phyloP scores from a whole-genome alignment of 2,888 invertebrate genomes.

The Harmothoe impar region DNA sequence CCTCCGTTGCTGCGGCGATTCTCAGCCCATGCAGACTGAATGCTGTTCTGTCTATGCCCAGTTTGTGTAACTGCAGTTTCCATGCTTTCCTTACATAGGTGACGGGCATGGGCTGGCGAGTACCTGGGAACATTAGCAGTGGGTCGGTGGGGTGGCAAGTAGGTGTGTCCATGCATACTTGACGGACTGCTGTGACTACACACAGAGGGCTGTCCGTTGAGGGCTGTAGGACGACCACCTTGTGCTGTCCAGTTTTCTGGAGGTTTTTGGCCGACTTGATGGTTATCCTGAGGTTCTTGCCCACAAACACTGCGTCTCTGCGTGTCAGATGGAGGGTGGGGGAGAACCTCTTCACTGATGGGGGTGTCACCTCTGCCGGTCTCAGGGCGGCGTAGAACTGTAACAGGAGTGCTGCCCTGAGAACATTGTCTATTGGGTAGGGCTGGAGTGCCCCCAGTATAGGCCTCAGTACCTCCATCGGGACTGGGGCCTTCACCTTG shows the following conservation, averaged over 20 bases:
- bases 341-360: not conserved
- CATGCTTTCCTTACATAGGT: not conserved
- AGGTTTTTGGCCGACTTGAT: not conserved
- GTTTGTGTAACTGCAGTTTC: not conserved
- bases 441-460: not conserved
- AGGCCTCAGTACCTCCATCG: not conserved
- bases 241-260: not conserved
- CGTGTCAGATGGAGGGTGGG: not conserved
- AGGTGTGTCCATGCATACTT: not conserved
- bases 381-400: not conserved
- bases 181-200: not conserved
- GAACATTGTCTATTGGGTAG: not conserved
- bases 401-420: not conserved
- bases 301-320: not conserved
- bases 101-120: not conserved
- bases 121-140: not conserved
- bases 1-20: not conserved
- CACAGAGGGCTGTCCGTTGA: not conserved
- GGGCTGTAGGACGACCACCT: not conserved
- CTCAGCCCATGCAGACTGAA: not conserved
- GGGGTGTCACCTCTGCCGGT: not conserved
- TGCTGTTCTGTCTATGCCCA: not conserved
- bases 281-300: not conserved
- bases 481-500: not conserved
- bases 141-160: not conserved